These are phyloP conservation scores for Cassiopea andromeda DNA, from an alignment of 30 jellyfish, hydroid and myxozoan species.

Conservation along the genomic window DNA sequence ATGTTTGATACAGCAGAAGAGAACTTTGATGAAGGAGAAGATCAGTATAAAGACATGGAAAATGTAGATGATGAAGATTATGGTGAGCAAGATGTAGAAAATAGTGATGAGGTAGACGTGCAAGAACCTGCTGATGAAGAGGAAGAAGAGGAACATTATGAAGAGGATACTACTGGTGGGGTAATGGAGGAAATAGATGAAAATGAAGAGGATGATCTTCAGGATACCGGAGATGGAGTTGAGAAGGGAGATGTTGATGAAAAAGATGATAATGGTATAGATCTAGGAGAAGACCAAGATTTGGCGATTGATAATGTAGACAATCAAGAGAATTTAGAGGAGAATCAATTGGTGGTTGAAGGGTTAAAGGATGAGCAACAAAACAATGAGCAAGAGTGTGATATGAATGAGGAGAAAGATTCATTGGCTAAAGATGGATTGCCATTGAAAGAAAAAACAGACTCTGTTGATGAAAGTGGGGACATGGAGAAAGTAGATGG, in stretches of 20 bases:
- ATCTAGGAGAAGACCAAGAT: conserved; percentile 30
- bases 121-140: neutral
- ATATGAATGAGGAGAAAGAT: neutral
- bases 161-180: conserved; percentile 8
- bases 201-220: conserved; percentile 4
- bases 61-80: conserved; percentile 9
- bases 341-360: neutral
- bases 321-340: conserved; percentile 8
- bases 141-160: neutral
- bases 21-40: conserved; percentile 24
- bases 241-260: conserved; percentile 19
- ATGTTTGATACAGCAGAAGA: conserved; percentile 33
- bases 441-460: neutral
- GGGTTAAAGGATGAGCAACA: conserved; percentile 18
- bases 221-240: conserved; percentile 19
- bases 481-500: neutral
- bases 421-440: neutral
- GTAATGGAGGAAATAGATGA: conserved; percentile 21
- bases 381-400: conserved; percentile 24
- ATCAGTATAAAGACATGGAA: conserved; percentile 3
- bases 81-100: conserved; percentile 31
- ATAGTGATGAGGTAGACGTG: neutral
- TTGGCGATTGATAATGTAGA: neutral
- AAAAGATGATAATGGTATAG: conserved; percentile 31
- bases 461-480: neutral